Evolutionary conservation across 2,113 vertebrate species (phyloP).

Genomic region (Oreochromis spilurus): DNA sequence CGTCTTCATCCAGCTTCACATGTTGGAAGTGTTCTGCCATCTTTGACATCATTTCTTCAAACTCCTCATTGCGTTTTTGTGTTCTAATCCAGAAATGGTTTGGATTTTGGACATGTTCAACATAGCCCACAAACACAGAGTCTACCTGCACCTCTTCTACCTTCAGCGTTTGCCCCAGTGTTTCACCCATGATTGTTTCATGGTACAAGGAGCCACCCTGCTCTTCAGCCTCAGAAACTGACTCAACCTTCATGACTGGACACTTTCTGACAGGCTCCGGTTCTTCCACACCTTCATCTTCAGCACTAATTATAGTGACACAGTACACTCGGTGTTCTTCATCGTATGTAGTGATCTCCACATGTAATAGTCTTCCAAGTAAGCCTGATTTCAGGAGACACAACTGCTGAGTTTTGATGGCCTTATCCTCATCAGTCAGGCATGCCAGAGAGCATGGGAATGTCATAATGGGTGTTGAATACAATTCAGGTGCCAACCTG

Average conservation of each 20-base stretch:
- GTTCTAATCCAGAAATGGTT: slow-evolving; percentile 84
- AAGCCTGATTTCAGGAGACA: slow-evolving; percentile 74
- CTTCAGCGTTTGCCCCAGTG: slow-evolving; percentile 30
- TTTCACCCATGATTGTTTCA: slow-evolving; percentile 16
- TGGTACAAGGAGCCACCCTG: neutral
- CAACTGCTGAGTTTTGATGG: slow-evolving; percentile 68
- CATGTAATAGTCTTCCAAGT: slow-evolving; percentile 70
- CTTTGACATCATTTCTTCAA: slow-evolving; percentile 77
- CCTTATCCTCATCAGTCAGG: slow-evolving; percentile 57
- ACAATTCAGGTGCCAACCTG: slow-evolving; percentile 77
- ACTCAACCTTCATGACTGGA: neutral
- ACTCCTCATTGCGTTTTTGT: slow-evolving; percentile 71
- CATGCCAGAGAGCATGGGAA: slow-evolving; percentile 81
- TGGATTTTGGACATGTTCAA: slow-evolving; percentile 79
- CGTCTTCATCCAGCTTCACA: slow-evolving; percentile 71
- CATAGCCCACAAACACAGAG: slow-evolving; percentile 72
- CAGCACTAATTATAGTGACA: slow-evolving; percentile 64
- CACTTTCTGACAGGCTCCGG: neutral
- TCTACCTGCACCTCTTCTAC: slow-evolving; percentile 65
- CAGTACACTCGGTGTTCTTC: slow-evolving; percentile 71
- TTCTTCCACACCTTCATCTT: neutral
- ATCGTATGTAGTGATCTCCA: slow-evolving; percentile 66
- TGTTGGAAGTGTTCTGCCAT: slow-evolving; percentile 70
- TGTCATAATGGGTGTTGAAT: slow-evolving; percentile 76
- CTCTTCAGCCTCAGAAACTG: neutral